Base-by-base conservation (phyloP, 2,113 vertebrate species). In the Neodon shergylaensis region DNA sequence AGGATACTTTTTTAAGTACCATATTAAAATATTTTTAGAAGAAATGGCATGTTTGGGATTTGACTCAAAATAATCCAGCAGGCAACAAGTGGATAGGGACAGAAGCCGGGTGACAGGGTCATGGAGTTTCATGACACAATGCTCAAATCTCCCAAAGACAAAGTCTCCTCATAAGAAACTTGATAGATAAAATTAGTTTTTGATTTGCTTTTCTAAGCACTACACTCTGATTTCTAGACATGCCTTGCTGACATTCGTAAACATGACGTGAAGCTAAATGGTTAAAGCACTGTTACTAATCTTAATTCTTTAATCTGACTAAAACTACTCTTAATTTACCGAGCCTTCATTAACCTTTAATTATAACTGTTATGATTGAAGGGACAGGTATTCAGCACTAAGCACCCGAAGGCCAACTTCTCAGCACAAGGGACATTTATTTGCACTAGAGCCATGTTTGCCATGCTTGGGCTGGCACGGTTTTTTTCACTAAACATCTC, bases 1-100 rank as follows among this genome's bases (percentile, higher is more conserved):
- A 88, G 17, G 63, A 82, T 83, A 92, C n/a, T 8, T 96, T 90
- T 96, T 83, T 91, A 39, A 88, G 31, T 84, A 96, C 73, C 42
- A 93, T 63, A 88, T 2, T 21, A n/a, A 94, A 92, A 58, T 94
- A 84, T 88, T 88, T 92, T 95, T 33, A 94, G 58, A 91, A 47
- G 8, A 96, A 91, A 93, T 77, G 4, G 72, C 13, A 91, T 81
- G 7, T 70, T 79, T 26, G 44, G 13, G 52, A 95, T 65, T 79
- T 91, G 77, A 54, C 90, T 95, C 79, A 94, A 88, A 87, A 84
- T 88, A 78, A 54, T 47, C 88, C 81, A 36, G 21, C 74, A 81
- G 26, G 39, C 17, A 49, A 31, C 36, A 92, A 96, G 52, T 36
- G 14, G 81, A 72, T 39, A 39, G 19, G 16, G 91, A 92, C 39